phyloP scores from a whole-genome alignment of 2,113 vertebrate genomes.

The Lophotis ruficrista region DNA sequence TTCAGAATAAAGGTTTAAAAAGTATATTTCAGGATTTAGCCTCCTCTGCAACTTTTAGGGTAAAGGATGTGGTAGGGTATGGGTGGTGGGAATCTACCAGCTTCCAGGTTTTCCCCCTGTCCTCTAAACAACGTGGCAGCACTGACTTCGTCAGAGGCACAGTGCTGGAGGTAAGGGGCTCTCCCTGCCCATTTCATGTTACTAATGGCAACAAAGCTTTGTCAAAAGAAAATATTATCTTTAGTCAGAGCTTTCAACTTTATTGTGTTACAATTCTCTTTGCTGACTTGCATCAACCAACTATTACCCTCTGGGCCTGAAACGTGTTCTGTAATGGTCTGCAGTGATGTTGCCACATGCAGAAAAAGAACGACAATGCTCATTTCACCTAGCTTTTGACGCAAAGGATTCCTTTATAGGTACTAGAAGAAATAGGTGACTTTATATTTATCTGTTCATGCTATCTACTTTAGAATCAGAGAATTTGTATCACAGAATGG shows the following conservation, averaged over 20 bases:
- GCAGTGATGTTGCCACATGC: background rate
- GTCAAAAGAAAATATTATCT: conserved; percentile 58
- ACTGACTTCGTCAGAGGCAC: background rate
- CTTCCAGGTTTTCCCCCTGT: background rate
- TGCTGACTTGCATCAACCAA: conserved; percentile 33
- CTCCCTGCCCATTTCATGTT: background rate
- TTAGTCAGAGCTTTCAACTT: conserved; percentile 7
- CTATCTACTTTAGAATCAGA: background rate
- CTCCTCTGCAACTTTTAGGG: background rate
- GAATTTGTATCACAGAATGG: background rate
- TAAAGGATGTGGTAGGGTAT: background rate
- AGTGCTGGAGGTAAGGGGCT: background rate
- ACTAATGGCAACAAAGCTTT: conserved; percentile 41
- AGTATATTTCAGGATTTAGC: background rate
- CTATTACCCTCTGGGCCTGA: background rate
- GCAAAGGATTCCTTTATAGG: background rate
- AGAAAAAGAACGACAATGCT: background rate
- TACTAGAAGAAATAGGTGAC: background rate
- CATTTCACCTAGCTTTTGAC: background rate
- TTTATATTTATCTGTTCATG: background rate
- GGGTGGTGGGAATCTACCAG: background rate
- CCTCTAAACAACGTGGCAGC: background rate
- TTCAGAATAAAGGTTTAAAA: background rate
- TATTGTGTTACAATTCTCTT: background rate
- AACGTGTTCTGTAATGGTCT: background rate